These are phyloP conservation scores for Spicauda simplicius DNA, from an alignment of 2,888 invertebrate species.

Conservation along the genomic window DNA sequence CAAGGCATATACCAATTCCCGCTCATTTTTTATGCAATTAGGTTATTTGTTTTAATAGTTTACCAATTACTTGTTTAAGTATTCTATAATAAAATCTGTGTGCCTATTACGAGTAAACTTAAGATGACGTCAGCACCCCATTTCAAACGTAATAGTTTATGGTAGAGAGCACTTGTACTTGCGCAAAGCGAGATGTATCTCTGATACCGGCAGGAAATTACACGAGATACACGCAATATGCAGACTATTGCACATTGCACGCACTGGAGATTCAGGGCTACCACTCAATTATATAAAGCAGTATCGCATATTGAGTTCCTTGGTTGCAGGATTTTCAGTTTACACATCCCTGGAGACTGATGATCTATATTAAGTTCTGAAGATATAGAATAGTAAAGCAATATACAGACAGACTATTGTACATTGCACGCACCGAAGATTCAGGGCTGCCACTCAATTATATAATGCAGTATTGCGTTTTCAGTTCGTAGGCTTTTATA, in stretches of 20 bases:
- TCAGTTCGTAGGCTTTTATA: too few relatives aligned
- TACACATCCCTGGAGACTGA: too few relatives aligned
- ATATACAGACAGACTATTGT: slow-evolving; percentile 27
- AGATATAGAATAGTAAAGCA: too few relatives aligned
- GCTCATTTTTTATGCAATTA: too few relatives aligned
- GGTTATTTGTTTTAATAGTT: too few relatives aligned
- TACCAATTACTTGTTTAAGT: too few relatives aligned
- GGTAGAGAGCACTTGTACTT: slow-evolving; percentile 36
- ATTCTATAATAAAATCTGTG: too few relatives aligned
- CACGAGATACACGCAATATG: slow-evolving; percentile 35
- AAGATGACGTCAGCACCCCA: slow-evolving; percentile 34
- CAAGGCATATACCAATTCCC: too few relatives aligned
- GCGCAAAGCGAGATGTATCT: slow-evolving; percentile 37
- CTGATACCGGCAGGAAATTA: slow-evolving; percentile 35
- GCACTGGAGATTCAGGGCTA: background rate
- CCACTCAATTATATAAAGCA: background rate
- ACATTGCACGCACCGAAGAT: slow-evolving; percentile 14
- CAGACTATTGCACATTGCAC: slow-evolving; percentile 30
- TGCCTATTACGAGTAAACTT: background rate
- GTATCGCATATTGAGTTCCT: too few relatives aligned
- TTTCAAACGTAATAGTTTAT: slow-evolving; percentile 36
- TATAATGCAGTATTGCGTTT: background rate
- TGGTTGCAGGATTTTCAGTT: too few relatives aligned
- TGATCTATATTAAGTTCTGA: too few relatives aligned
- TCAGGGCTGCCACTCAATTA: background rate